A percentile compares a stretch with the other conserved stretches of the same genome.
Conservation (phyloP, 2,113 vertebrate species). For the Clarias gariepinus region DNA sequence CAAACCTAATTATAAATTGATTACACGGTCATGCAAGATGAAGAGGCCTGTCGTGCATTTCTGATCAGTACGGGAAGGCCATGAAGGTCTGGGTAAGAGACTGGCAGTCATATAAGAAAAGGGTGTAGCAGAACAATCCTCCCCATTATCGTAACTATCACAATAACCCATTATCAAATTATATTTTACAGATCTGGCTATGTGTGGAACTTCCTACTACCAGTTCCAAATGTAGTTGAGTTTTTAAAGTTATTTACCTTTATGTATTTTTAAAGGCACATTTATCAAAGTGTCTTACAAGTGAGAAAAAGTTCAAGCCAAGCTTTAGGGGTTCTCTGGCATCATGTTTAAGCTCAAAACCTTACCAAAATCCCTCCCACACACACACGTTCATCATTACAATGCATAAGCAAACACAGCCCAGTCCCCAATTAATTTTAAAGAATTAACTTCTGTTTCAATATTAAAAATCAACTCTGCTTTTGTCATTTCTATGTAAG, state of each 20-base stretch:
- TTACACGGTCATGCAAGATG: constrained; percentile 52
- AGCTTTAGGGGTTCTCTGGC: background rate
- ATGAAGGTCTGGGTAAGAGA: constrained; percentile 1
- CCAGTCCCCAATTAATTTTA: background rate
- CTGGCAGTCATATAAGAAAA: constrained; percentile 18
- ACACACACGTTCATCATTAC: background rate
- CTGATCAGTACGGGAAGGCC: constrained; percentile 44
- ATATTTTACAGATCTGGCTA: background rate
- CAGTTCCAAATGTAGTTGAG: background rate
- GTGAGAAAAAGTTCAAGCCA: background rate
- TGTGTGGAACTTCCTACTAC: background rate
- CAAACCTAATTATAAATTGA: constrained; percentile 58
- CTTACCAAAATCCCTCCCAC: background rate
- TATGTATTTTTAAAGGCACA: background rate
- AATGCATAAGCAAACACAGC: background rate
- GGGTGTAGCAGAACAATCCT: constrained; percentile 37
- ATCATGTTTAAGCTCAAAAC: background rate
- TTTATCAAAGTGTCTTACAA: background rate
- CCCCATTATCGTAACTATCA: constrained; percentile 15
- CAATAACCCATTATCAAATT: constrained; percentile 22
- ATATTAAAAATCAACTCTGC: background rate
- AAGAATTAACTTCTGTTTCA: background rate
- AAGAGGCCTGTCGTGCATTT: constrained; percentile 53
- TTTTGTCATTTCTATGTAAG: background rate
- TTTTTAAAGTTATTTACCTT: background rate